Conservation (phyloP, 1,140 invertebrate genomes). For the Drosophila mayri region DNA sequence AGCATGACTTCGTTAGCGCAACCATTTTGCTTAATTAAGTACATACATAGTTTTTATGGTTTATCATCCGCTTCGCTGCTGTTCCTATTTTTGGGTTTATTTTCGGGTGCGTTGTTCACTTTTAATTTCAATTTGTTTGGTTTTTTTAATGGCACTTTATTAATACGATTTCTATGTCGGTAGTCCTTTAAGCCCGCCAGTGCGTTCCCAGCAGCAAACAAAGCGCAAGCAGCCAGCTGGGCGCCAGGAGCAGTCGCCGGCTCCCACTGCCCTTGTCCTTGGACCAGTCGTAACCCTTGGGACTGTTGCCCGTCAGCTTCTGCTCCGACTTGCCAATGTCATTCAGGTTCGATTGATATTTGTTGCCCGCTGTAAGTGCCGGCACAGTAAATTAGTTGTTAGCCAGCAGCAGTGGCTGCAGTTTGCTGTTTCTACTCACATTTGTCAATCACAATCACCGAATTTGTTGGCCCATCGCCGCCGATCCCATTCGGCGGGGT, state of each 20-base stretch:
- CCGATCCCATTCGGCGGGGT: conserved; percentile 51
- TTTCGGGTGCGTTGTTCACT: conserved; percentile 8
- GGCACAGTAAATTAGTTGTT: conserved; percentile 1
- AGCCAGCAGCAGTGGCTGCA: neutral
- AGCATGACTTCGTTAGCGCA: conserved; percentile 31
- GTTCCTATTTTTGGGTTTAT: conserved; percentile 5
- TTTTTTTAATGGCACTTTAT: conserved; percentile 68
- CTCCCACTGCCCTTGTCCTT: conserved; percentile 64
- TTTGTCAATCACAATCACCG: conserved; percentile 81
- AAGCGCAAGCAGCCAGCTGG: conserved; percentile 32
- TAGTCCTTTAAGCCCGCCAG: conserved; percentile 12
- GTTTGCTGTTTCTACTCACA: conserved; percentile 60
- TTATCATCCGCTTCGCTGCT: conserved; percentile 5
- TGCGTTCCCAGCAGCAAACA: conserved; percentile 25
- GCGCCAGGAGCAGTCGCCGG: neutral
- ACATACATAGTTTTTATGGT: conserved; percentile 26
- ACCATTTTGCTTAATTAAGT: conserved; percentile 53
- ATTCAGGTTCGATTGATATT: conserved; percentile 89
- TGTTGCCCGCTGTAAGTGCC: conserved; percentile 86
- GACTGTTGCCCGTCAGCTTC: conserved; percentile 86
- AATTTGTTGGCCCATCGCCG: conserved; percentile 72
- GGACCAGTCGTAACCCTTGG: conserved; percentile 81
- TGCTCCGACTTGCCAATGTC: conserved; percentile 90
- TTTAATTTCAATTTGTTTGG: conserved; percentile 26
- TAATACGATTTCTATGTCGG: conserved; percentile 47